Evolutionary conservation across 1,140 invertebrate species (phyloP).

Genomic region (Drosophila ironensis): DNA sequence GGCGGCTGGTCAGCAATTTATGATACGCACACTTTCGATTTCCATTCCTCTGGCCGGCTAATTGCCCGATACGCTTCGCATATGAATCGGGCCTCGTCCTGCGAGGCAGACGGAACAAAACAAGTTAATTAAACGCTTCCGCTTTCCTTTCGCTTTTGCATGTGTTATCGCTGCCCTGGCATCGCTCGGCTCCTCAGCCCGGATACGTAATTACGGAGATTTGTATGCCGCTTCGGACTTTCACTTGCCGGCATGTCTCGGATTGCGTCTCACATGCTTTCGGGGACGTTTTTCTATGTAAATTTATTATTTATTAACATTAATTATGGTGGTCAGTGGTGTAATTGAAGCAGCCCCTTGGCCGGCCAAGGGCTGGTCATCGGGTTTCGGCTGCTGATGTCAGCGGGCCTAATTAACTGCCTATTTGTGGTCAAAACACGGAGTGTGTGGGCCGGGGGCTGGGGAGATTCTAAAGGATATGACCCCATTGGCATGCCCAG

Average conservation of each 20-base stretch:
- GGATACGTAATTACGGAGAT: constrained; percentile 69
- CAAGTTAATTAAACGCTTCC: constrained; percentile 78
- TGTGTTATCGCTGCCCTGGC: constrained; percentile 62
- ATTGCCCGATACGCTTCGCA: constrained; percentile 65
- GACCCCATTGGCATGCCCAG: constrained; percentile 2
- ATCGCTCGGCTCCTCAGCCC: constrained; percentile 21
- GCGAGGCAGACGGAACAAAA: constrained; percentile 49
- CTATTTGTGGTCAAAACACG: constrained; percentile 41
- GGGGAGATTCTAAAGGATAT: neutral
- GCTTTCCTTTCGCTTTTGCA: constrained; percentile 55
- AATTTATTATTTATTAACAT: constrained; percentile 79
- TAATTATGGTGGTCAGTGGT: constrained; percentile 67
- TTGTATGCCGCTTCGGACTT: constrained; percentile 66
- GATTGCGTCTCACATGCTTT: constrained; percentile 53
- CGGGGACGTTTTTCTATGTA: constrained; percentile 58
- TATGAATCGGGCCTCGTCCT: constrained; percentile 63
- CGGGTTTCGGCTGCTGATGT: constrained; percentile 69
- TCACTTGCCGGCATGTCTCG: constrained; percentile 53
- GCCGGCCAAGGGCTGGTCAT: constrained; percentile 36
- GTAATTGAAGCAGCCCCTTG: constrained; percentile 58
- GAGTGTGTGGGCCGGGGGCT: too few species aligned
- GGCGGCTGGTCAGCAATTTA: constrained; percentile 44
- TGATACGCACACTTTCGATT: constrained; percentile 54
- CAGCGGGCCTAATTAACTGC: constrained; percentile 68
- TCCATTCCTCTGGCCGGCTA: constrained; percentile 38